phyloP scores from a whole-genome alignment of 1,140 invertebrate species.

The Melipona quadrifasciata region DNA sequence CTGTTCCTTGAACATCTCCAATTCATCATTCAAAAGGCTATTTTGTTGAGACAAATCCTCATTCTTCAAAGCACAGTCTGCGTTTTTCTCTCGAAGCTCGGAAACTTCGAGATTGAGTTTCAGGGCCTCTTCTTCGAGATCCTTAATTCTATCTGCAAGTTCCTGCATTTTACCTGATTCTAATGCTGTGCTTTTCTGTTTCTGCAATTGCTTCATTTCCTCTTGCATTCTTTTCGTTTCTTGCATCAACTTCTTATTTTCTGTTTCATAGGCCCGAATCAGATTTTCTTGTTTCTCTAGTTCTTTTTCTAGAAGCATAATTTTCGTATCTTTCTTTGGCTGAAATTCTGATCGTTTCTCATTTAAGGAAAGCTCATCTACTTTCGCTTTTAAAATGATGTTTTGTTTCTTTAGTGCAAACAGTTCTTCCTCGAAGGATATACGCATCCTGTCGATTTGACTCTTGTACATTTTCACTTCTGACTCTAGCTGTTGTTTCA shows the following conservation, averaged over 20 bases:
- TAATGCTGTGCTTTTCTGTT: conserved; percentile 60
- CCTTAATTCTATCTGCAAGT: conserved; percentile 72
- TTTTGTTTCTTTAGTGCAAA: conserved; percentile 79
- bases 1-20: conserved; percentile 80
- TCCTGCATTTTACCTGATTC: conserved; percentile 66
- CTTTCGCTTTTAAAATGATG: conserved; percentile 76
- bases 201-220: conserved; percentile 71
- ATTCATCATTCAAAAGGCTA: conserved; percentile 75
- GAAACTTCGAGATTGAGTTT: conserved; percentile 75
- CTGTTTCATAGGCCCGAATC: conserved; percentile 74
- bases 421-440: conserved; percentile 77
- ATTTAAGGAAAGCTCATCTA: conserved; percentile 71
- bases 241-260: conserved; percentile 76
- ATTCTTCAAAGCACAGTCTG: conserved; percentile 71
- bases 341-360: conserved; percentile 62
- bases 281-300: conserved; percentile 76
- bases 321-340: conserved; percentile 62
- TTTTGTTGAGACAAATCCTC: conserved; percentile 77
- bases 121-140: conserved; percentile 74
- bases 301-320: conserved; percentile 73
- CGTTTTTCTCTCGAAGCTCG: conserved; percentile 74
- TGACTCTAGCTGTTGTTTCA: conserved; percentile 76
- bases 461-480: conserved; percentile 76
- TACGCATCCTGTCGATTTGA: conserved; percentile 75
- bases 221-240: conserved; percentile 74